Percentiles rank a stretch among this genome's conserved stretches.
Evolutionary conservation across 2,888 invertebrate genomes (phyloP).

Genomic region (Thereva nobilitata): DNA sequence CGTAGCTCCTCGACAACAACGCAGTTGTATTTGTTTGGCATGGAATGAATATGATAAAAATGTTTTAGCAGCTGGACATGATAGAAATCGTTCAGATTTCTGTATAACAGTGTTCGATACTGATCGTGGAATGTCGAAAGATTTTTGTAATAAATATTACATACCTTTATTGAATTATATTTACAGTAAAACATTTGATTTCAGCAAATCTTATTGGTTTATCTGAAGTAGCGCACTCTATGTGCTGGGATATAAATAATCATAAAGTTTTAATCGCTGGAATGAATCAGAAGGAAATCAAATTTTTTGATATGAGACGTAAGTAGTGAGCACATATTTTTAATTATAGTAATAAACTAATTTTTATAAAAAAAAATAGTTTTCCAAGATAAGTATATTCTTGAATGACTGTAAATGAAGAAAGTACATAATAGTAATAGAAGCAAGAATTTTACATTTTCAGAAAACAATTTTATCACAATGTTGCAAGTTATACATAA

Average conservation of each 20-base stretch:
- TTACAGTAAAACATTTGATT: neutral
- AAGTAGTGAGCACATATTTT: conserved; percentile 43
- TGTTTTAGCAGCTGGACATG: conserved; percentile 83
- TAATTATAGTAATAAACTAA: neutral
- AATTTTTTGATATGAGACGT: conserved; percentile 90
- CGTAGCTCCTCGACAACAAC: conserved; percentile 78
- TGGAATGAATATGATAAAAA: conserved; percentile 86
- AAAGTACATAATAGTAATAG: no score
- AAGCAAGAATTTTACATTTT: no score
- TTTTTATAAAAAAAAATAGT: no score
- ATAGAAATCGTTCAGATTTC: conserved; percentile 86
- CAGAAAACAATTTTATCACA: no score
- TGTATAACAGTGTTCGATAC: conserved; percentile 89
- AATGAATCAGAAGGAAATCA: conserved; percentile 85
- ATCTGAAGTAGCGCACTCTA: conserved; percentile 81
- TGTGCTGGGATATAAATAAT: conserved; percentile 80
- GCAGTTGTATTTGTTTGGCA: conserved; percentile 83
- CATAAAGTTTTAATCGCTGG: conserved; percentile 82
- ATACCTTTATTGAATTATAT: neutral
- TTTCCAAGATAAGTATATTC: no score
- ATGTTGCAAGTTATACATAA: no score
- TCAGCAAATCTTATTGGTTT: conserved; percentile 72
- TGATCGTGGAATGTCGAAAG: conserved; percentile 54
- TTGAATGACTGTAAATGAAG: no score
- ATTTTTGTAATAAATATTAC: conserved; percentile 43